Evolutionary conservation across 2,113 vertebrate genomes (phyloP), one percentile per base, ranked within the genome.

Genomic region (Plecotus auritus): DNA sequence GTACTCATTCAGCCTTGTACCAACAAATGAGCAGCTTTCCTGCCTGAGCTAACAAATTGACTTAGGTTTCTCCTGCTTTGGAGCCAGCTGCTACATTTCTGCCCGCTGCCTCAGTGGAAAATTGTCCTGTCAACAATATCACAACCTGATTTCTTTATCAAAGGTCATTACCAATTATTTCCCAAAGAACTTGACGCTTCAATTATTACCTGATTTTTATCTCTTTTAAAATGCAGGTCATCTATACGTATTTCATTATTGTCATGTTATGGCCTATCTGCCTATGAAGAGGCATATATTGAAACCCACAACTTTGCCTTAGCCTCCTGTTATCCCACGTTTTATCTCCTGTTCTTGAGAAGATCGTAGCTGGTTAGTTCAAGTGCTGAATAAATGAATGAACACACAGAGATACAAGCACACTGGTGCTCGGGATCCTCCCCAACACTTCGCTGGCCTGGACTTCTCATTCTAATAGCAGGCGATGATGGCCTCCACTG

Each of bases 111-210:
- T 74, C 77, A 17, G 28, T 13, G 59, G 91, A 56, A 96, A 98
- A 91, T 7, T 23, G 87, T 87, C 30, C 96, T 93, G 94, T 97
- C 96, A 96, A 95, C 97, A 96, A 40, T n/a, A 95, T 95, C 94
- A 51, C 69, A n/a, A 16, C 92, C 74, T 94, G 95, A 97, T 96
- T 97, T 97, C 96, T 97, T 97, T 95, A 97, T 98, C 97, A 96
- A 97, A 97, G 80, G 94, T 96, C 97, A 95, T 97, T 95, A 96
- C 81, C 93, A 95, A 97, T 98, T 95, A 97, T 97, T 97, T 98
- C 90, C n/a, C 93, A 95, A 97, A 95, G 95, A 97, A 85, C 85
- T 35, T 35, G 91, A 93, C 81, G 90, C 95, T 86, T 92, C 47
- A 11, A 90, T 97, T 96, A 98, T 96, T 91, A 95, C 49, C 91